Base-by-base conservation (phyloP, 2,888 invertebrate genomes). In the Lysandra bellargus region DNA sequence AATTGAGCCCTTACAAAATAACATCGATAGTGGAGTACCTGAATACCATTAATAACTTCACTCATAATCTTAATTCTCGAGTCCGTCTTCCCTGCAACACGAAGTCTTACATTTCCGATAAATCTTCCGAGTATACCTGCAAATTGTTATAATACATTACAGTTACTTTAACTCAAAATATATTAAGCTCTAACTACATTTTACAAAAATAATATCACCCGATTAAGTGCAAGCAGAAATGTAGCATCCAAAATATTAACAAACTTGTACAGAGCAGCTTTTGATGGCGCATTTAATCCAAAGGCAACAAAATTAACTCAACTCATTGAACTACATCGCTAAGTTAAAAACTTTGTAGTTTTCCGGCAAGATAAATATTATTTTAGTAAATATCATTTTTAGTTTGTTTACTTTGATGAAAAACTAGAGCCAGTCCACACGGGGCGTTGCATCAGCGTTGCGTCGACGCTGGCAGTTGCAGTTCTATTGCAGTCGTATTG, bases 41-140 rank as follows among this genome's bases (percentile, higher is more conserved):
- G 97, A 87, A 99, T 98, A 33, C 98, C 99, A 78, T 96, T 96
- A 78, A 99, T 97, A 81, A 99, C 97, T 95, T 99, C 99, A 86
- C 97, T 98, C 98, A 99, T 99, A 23, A 98, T 91, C 83, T 98
- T 96, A 17, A 99, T 97, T 82, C 99, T 95, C 80, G 96, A 96
- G 89, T 99, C 99, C 0, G 99, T 98, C 87, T 97, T 96, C 79
- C 95, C 93, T 0, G 99, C 99, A 0, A 97, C 98, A 85, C 96
- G 95, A 80, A 96, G 94, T 81, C 99, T 96, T 80, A 96, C 95
- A 78, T 88, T 93, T 0, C 96, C 96, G 6, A 95, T 92, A 14
- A 95, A 80, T 82, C 91, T 94, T 60, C 96, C 95, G 61, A 96
- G 92, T 81, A 92, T 92, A 85, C 94, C 96, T 96, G 83, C 72